Evolutionary conservation across 2,797 vertebrate species (phyloP), one percentile per base, ranked within the genome.

Genomic region (Phataginus tricuspis): DNA sequence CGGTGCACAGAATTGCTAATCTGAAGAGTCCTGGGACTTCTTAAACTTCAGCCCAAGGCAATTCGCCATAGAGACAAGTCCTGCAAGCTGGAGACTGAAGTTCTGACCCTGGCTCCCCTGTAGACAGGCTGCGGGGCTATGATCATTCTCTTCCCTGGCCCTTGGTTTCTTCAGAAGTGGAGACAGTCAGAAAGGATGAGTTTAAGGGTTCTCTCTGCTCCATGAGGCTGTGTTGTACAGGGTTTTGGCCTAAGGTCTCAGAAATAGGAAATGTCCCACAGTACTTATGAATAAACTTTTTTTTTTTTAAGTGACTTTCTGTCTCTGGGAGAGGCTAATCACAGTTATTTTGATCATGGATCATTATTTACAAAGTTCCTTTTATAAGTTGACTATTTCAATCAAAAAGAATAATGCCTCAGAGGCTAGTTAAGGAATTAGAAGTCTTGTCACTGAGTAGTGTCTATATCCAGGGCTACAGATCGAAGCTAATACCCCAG

Each of bases 401-500:
- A 77, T 15, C 55, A 64, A 72, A 89, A 90, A 91, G 57, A 97
- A 92, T 29, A 75, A 49, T 31, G 25, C 57, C 39, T 95, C 86
- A 82, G 86, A 95, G 72, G 68, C 37, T 94, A 95, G 83, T 87
- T 90, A 94, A 86, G 37, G 71, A 91, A 95, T 95, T 77, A 96
- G 82, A 92, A 95, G 77, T 51, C 78, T 51, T 59, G 88, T 92
- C n/a, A 16, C 66, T 49, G 29, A 82, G 92, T 91, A 78, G n/a
- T 64, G 5, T 66, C 92, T 69, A 96, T 94, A 92, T 79, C 92
- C 31, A 72, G 86, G 83, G 12, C 61, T 59, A 37, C 8, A n/a
- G 39, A 86, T 72, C 66, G 66, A 69, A 37, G 51, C 91, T 80
- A 87, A 11, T 31, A 79, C 78, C 42, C 37, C 71, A 39, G 57